These are phyloP conservation scores for Apamea epomidion DNA, from an alignment of 2,888 invertebrate species.

Conservation along the genomic window DNA sequence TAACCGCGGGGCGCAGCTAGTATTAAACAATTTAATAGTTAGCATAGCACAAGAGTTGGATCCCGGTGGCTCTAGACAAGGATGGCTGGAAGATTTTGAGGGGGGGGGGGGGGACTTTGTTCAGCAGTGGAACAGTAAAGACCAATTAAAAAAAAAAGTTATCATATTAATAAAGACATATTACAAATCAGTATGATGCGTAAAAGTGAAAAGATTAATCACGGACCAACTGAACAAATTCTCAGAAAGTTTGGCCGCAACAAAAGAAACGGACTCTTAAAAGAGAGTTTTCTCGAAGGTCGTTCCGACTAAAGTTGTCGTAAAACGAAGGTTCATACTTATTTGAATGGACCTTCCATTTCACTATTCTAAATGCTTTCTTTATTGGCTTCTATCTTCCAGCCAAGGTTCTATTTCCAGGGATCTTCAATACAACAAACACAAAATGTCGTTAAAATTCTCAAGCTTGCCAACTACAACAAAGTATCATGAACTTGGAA, in stretches of 20 bases:
- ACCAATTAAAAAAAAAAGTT: no score
- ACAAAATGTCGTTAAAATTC: constrained; percentile 21
- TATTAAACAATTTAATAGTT: background rate
- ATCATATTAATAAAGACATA: background rate
- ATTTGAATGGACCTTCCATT: constrained; percentile 33
- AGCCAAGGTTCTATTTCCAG: constrained; percentile 35
- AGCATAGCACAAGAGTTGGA: no score
- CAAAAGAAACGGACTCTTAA: background rate
- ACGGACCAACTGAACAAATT: background rate
- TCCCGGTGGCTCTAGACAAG: no score
- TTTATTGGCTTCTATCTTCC: constrained; percentile 25
- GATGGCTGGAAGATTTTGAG: no score
- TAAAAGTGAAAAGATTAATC: background rate
- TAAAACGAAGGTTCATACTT: constrained; percentile 25
- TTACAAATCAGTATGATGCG: background rate
- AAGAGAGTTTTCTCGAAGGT: background rate
- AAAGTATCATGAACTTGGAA: constrained; percentile 26
- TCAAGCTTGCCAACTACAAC: constrained; percentile 22
- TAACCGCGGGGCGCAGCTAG: no score
- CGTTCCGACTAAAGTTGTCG: background rate
- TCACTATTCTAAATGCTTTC: constrained; percentile 10
- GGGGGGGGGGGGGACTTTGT: no score
- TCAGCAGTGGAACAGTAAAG: no score
- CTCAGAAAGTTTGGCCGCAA: background rate
- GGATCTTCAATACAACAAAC: constrained; percentile 28